These are phyloP conservation scores for Porites australiensis DNA, from an alignment of 64 coral and sea anemone species.

Conservation along the genomic window DNA sequence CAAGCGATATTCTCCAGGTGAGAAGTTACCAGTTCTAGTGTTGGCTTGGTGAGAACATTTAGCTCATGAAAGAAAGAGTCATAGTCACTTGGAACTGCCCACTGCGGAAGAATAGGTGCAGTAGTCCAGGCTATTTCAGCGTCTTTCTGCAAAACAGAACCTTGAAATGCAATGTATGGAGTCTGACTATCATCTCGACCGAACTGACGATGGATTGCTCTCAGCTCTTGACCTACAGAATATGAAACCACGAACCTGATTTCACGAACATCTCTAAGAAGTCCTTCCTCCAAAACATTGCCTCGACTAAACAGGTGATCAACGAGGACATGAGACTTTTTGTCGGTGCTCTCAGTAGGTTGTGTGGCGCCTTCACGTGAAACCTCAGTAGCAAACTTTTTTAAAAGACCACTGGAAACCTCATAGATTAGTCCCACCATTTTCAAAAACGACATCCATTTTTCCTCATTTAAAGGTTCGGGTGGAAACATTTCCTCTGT, in stretches of 20 bases:
- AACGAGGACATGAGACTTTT: constrained; percentile 37
- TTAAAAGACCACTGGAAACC: constrained; percentile 6
- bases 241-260: constrained; percentile 28
- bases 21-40: constrained; percentile 15
- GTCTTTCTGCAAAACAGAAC: constrained; percentile 18
- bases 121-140: constrained; percentile 32
- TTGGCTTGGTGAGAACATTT: background rate
- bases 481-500: constrained; percentile 20
- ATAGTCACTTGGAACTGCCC: constrained; percentile 13
- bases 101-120: constrained; percentile 1
- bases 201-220: background rate
- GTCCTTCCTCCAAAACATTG: background rate
- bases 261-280: constrained; percentile 5
- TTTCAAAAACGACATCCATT: constrained; percentile 46
- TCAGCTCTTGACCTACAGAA: background rate
- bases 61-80: background rate
- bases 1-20: constrained; percentile 19
- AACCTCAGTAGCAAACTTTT: constrained; percentile 47
- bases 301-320: constrained; percentile 17
- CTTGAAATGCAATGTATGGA: constrained; percentile 49
- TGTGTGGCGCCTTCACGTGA: constrained; percentile 19
- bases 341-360: constrained; percentile 7
- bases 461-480: background rate
- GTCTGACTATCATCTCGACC: background rate
- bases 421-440: constrained; percentile 39